Conservation (phyloP, 2,113 vertebrate species). For the Mesoclemmys tuberculata region DNA sequence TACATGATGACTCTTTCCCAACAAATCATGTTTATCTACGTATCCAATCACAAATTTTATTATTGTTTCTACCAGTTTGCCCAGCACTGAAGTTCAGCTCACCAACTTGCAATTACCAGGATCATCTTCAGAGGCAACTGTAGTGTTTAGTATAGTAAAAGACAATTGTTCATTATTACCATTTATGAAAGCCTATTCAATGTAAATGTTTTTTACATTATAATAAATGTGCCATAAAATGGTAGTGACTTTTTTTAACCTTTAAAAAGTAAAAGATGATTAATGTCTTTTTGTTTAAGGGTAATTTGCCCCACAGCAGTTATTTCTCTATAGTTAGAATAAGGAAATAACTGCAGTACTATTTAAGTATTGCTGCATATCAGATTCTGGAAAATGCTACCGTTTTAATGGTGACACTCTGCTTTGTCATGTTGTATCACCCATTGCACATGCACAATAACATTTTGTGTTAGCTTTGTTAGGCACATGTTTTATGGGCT, state of each 20-base stretch:
- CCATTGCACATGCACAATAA: background rate
- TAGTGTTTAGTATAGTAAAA: background rate
- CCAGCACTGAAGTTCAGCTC: background rate
- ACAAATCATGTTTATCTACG: background rate
- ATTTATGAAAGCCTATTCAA: background rate
- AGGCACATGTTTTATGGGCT: background rate
- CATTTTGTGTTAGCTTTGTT: background rate
- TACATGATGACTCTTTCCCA: background rate
- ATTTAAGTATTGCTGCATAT: background rate
- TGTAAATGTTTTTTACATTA: background rate
- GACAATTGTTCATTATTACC: background rate
- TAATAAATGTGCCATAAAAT: background rate
- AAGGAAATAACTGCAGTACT: background rate
- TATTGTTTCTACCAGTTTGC: background rate
- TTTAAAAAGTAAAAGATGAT: background rate
- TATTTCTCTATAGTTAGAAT: background rate
- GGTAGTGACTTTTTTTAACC: background rate
- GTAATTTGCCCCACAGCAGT: background rate
- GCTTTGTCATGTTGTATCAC: background rate
- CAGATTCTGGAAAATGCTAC: background rate
- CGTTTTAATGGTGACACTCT: background rate
- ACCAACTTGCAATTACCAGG: background rate
- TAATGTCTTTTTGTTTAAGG: background rate
- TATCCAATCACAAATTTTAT: background rate
- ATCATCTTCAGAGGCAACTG: background rate